Base-by-base conservation (phyloP, 2,797 vertebrate species). In the Channallabes apus region DNA sequence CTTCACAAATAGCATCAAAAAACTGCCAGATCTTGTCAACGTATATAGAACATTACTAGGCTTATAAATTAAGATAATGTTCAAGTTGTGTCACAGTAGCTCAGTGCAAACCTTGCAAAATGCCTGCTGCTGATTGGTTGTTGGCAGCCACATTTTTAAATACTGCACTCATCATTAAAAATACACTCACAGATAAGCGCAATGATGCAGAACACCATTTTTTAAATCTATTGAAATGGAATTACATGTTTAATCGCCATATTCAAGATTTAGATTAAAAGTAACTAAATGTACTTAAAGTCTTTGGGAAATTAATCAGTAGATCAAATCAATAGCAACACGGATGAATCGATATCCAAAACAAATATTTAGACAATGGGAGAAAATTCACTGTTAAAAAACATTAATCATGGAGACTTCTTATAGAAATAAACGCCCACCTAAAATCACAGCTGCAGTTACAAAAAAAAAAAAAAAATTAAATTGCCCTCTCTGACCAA, bases 81-180 rank as follows among this genome's bases (percentile, higher is more conserved):
- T 72, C 38, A 73, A 15, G 38, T 73, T 73, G 71, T 73, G 71
- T 54, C 35, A 71, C 67, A 71, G 6, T 22, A 71, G 68, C 69
- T n/a, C 22, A n/a, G 24, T 14, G 20, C 35, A 11, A 71, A 73
- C 41, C 11, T 72, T 54, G 24, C 51, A 27, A 73, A 72, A 54
- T 27, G 46, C n/a, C 73, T 29, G 15, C 73, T 29, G 15, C 51
- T 58, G 73, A 58, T 58, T 51, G 24, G 68, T 24, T 73, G 22
- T 22, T 51, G 24, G 41, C n/a, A 27, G n/a, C 3, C 15, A 51
- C 11, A 27, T 29, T 58, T 58, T 75, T 29, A 20, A 75, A 46
- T 14, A 73, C 22, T 38, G 41, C 68, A 41, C 20, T 24, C 32
- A 73, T 51, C 41, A 15, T n/a, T 51, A n/a, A 73, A 75, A 75